phyloP scores from a whole-genome alignment of 1,140 invertebrate genomes.

The Drosophila tropicalis region DNA sequence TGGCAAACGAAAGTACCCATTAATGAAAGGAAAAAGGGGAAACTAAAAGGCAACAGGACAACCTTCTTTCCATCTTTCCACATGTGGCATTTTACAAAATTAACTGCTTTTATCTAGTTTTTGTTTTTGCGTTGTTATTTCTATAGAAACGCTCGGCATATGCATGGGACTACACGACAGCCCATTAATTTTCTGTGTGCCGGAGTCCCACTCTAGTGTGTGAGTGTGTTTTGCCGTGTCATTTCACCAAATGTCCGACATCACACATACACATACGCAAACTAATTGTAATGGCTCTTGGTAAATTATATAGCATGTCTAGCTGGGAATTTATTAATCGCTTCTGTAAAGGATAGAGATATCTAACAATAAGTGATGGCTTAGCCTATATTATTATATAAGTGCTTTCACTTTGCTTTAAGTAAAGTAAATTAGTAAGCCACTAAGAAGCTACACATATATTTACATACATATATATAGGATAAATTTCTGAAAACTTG shows the following conservation, averaged over 20 bases:
- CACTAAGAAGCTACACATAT: too few species aligned
- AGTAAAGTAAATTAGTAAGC: constrained; percentile 11
- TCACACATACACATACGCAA: constrained; percentile 6
- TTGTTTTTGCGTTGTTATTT: constrained; percentile 19
- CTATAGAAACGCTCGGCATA: constrained; percentile 23
- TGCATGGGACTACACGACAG: constrained; percentile 32
- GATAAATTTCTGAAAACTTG: not conserved
- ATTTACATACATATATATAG: too few species aligned
- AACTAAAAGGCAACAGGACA: not conserved
- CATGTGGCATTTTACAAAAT: constrained; percentile 49
- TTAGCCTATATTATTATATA: constrained; percentile 38
- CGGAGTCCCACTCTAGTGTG: constrained; percentile 19
- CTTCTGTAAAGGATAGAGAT: constrained; percentile 14
- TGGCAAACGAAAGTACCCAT: constrained; percentile 41
- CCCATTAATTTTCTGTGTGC: constrained; percentile 50
- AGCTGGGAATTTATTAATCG: constrained; percentile 37
- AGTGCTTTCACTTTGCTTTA: constrained; percentile 26
- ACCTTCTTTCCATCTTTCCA: not conserved
- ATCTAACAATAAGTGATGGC: constrained; percentile 29
- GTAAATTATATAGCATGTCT: constrained; percentile 38
- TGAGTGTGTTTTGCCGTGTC: constrained; percentile 48
- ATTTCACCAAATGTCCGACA: constrained; percentile 46
- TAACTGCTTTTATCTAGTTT: constrained; percentile 69
- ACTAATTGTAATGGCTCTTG: constrained; percentile 33
- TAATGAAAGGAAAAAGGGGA: not conserved